Evolutionary conservation across 2,113 vertebrate species (phyloP), one percentile per base, ranked within the genome.

Genomic region (Rhabdornis inornatus): DNA sequence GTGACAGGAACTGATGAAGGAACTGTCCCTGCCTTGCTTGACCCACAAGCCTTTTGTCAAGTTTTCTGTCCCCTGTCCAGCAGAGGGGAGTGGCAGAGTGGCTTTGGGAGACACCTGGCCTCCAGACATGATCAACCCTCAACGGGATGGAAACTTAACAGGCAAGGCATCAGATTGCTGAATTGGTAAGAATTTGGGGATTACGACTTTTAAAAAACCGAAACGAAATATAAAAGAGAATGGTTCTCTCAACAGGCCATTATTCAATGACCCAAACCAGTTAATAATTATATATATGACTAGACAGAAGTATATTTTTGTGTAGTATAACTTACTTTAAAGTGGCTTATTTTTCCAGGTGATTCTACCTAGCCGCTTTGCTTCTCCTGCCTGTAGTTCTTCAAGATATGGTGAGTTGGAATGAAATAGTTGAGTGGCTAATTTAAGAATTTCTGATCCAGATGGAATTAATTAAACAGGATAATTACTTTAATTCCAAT

Each of bases 41-140:
- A 64, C 10, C 24, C 24, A 14, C 0, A 0, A 37, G 1, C 2
- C 7, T 56, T 66, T 66, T 2, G 4, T 18, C 16, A 5, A 7
- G 12, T 56, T 59, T 59, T 61, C 15, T 77, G 6, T 88, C 14
- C 24, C 7, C 10, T 71, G 13, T 39, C 15, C 35, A 40, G 21
- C 24, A 53, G 27, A 44, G n/a, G 6, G 23, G 15, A 78, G 9
- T 24, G 35, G 52, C 21, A 35, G 10, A 37, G 11, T 5, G 8
- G 28, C 16, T 61, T 71, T 89, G 25, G 8, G 39, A n/a, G 24
- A 7, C 2, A 23, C 9, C 19, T 87, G 53, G 13, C 2, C 3
- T 50, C 52, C 13, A 25, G 5, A 27, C 27, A 55, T 14, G 20
- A 21, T 60, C 18, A 65, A 22, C 7, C 2, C 6, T 31, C 13